phyloP scores from a whole-genome alignment of 2,888 invertebrate species.

The Leptopterna dolabrata region DNA sequence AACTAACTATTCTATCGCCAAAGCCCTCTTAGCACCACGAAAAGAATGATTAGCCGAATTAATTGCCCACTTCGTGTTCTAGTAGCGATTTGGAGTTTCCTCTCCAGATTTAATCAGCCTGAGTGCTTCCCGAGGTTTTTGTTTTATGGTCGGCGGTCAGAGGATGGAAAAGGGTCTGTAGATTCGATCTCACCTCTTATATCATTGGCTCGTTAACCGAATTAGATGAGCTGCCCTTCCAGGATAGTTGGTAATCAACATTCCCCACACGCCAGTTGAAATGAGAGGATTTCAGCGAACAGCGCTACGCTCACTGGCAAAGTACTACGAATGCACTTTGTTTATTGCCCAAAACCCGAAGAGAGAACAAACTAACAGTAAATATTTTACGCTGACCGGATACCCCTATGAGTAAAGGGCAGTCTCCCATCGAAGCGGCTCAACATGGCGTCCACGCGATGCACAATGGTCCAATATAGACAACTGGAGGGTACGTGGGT shows the following conservation, averaged over 20 bases:
- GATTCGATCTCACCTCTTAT: slow-evolving; percentile 7
- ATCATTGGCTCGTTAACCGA: slow-evolving; percentile 11
- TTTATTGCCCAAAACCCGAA: too few relatives aligned
- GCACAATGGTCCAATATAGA: too few relatives aligned
- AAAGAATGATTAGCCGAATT: not conserved
- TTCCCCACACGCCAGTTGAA: not conserved
- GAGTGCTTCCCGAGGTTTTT: slow-evolving; percentile 4
- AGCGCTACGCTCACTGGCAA: too few relatives aligned
- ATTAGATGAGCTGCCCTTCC: not conserved
- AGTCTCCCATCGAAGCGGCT: too few relatives aligned
- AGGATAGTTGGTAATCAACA: not conserved
- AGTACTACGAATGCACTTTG: too few relatives aligned
- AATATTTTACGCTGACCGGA: too few relatives aligned
- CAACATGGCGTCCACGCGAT: too few relatives aligned
- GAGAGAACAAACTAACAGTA: too few relatives aligned
- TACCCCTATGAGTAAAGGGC: too few relatives aligned
- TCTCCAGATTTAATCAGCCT: not conserved
- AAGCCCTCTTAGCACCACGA: not conserved
- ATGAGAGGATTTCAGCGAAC: too few relatives aligned
- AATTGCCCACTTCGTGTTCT: not conserved
- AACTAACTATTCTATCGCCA: not conserved
- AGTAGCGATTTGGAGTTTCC: slow-evolving; percentile 8
- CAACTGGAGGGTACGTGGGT: too few relatives aligned
- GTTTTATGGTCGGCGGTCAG: not conserved
- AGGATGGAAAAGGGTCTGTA: not conserved